Conservation (phyloP, 2,113 vertebrate species). For the Myiagra hebetior region DNA sequence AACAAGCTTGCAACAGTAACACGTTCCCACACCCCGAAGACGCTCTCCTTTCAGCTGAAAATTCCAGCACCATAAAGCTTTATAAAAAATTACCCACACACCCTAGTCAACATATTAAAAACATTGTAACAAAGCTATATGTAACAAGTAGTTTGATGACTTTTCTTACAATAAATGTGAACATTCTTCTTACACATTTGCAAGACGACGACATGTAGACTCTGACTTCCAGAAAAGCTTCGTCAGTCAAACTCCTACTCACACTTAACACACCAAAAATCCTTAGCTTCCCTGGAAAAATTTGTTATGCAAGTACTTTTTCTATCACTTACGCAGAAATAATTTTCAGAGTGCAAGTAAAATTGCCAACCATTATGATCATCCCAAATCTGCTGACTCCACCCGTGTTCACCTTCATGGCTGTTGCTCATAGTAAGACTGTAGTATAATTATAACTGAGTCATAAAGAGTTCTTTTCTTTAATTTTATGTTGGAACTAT, state of each 20-base stretch:
- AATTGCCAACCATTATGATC: background rate
- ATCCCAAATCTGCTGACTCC: background rate
- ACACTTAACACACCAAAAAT: background rate
- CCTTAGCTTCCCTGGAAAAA: background rate
- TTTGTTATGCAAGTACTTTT: background rate
- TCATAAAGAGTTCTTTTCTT: background rate
- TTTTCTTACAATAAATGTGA: background rate
- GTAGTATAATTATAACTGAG: background rate
- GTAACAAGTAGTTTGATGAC: background rate
- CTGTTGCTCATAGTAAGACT: background rate
- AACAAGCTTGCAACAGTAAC: background rate
- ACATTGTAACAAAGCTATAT: background rate
- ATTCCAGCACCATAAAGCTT: background rate
- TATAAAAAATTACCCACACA: background rate
- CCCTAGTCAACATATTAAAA: background rate
- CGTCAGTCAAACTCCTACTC: background rate
- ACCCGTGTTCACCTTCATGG: background rate
- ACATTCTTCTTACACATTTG: background rate
- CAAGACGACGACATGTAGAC: background rate
- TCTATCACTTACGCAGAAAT: background rate
- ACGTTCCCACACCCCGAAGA: accelerated
- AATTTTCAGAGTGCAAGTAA: background rate
- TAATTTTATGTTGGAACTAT: background rate
- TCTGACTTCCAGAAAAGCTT: background rate
- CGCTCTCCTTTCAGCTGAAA: background rate